These are phyloP conservation scores for Drosophila busckii DNA, from an alignment of 1,140 invertebrate genomes.

Conservation along the genomic window DNA sequence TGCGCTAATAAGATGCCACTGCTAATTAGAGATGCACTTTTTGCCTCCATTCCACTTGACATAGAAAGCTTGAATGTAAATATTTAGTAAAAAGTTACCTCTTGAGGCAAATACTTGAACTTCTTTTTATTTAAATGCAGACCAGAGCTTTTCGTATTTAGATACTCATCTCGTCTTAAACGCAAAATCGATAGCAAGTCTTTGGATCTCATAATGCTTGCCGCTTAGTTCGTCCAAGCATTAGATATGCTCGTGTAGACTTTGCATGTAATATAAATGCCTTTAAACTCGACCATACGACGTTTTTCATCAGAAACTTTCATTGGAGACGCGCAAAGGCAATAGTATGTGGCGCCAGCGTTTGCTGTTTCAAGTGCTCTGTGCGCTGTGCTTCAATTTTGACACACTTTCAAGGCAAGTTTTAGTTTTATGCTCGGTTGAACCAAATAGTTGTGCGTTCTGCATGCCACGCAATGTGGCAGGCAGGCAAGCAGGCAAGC, in stretches of 20 bases:
- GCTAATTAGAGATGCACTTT: slow-evolving; percentile 23
- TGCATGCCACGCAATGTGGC: slow-evolving; percentile 33
- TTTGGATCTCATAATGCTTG: neutral
- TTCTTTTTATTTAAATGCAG: too few species aligned
- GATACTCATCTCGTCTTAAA: too few species aligned
- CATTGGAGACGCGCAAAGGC: slow-evolving; percentile 1
- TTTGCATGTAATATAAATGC: neutral
- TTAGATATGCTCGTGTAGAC: slow-evolving; percentile 5
- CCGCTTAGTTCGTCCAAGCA: neutral
- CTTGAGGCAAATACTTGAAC: too few species aligned
- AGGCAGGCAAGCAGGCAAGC: neutral
- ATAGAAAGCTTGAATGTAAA: too few species aligned
- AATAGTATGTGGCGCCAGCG: neutral
- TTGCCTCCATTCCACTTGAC: slow-evolving; percentile 12
- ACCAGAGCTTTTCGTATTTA: too few species aligned
- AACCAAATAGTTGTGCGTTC: slow-evolving; percentile 51
- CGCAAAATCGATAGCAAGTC: too few species aligned
- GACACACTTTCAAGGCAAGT: slow-evolving; percentile 64
- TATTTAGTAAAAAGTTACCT: too few species aligned
- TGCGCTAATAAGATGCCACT: slow-evolving; percentile 14
- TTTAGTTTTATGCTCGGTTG: slow-evolving; percentile 64
- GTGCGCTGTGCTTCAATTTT: slow-evolving; percentile 49
- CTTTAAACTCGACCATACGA: slow-evolving; percentile 6
- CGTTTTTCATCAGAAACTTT: slow-evolving; percentile 32
- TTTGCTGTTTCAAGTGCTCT: neutral